Evolutionary conservation across 2,113 vertebrate species (phyloP).

Genomic region (Cervus canadensis): DNA sequence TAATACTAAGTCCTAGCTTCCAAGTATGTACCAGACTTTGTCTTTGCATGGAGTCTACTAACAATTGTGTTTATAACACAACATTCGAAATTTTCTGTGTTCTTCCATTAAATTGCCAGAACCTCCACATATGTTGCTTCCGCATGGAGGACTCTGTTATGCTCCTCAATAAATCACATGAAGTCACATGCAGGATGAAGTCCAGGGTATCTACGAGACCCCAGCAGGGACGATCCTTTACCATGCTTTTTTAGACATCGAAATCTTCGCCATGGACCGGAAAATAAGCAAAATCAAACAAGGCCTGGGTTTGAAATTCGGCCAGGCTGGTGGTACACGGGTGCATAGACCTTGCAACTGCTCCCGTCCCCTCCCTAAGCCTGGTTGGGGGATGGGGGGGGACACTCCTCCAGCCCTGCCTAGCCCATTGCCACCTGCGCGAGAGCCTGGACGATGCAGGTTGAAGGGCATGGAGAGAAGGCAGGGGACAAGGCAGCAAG

Average conservation of each 20-base stretch:
- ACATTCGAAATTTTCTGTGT: background rate
- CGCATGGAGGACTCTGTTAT: background rate
- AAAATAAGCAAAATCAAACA: background rate
- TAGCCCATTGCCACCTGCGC: background rate
- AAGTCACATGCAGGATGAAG: background rate
- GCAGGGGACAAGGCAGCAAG: background rate
- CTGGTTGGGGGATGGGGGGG: accelerated
- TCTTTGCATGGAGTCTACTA: background rate
- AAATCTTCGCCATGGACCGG: accelerated
- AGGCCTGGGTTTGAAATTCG: background rate
- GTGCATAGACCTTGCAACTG: background rate
- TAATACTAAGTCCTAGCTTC: background rate
- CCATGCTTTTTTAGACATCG: background rate
- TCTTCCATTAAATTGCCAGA: background rate
- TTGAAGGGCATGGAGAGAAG: background rate
- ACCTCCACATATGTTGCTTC: background rate
- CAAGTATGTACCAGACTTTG: background rate
- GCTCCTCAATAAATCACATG: background rate
- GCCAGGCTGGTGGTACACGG: background rate
- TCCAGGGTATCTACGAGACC: background rate
- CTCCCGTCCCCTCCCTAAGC: background rate
- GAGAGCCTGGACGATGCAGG: background rate
- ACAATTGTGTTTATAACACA: background rate
- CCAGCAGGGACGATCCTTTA: background rate
- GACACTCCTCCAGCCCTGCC: background rate